A percentile compares a stretch with the other conserved stretches of the same genome.
These are phyloP conservation scores for Sula dactylatra DNA, from an alignment of 2,113 vertebrate genomes.

Conservation along the genomic window DNA sequence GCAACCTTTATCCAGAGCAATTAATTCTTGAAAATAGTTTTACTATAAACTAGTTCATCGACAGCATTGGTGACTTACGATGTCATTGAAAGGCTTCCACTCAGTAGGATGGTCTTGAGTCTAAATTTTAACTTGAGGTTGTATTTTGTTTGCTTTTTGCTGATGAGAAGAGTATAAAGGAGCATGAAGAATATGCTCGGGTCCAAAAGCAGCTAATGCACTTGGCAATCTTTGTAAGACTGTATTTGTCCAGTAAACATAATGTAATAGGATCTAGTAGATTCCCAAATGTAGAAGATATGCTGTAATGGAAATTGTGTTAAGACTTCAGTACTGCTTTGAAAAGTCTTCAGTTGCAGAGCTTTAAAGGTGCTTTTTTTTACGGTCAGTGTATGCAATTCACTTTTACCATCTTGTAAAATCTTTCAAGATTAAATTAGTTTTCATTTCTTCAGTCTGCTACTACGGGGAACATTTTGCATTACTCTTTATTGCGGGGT, in stretches of 20 bases:
- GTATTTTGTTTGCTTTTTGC: neutral
- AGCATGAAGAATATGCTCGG: neutral
- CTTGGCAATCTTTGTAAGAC: neutral
- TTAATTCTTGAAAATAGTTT: neutral
- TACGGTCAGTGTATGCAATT: neutral
- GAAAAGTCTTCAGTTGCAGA: neutral
- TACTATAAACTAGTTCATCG: neutral
- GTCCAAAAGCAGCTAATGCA: neutral
- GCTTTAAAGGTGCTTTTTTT: neutral
- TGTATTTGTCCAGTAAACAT: constrained; percentile 27
- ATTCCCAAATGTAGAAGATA: neutral
- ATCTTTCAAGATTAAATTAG: neutral
- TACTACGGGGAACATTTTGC: neutral
- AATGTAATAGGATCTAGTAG: constrained; percentile 5
- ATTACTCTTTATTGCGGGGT: neutral
- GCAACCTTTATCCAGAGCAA: neutral
- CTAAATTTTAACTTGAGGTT: neutral
- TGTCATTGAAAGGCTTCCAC: neutral
- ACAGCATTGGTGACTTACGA: neutral
- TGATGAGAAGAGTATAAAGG: neutral
- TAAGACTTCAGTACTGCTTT: neutral
- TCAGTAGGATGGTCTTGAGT: neutral
- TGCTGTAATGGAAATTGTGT: constrained; percentile 15
- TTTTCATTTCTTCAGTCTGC: neutral
- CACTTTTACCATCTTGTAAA: neutral